A percentile compares a stretch with the other conserved stretches of the same genome.
phyloP scores from a whole-genome alignment of 2,797 vertebrate genomes.

The Lerista edwardsae region DNA sequence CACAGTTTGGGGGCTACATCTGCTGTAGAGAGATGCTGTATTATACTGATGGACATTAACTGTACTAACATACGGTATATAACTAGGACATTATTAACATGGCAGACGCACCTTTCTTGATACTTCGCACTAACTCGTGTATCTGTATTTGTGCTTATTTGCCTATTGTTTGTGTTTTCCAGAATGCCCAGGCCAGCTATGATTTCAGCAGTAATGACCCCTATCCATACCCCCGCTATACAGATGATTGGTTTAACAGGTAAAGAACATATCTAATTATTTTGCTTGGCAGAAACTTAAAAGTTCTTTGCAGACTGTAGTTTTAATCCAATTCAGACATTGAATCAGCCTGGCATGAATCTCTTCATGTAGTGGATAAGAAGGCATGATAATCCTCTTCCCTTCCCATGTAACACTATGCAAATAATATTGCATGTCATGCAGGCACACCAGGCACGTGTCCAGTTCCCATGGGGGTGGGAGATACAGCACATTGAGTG shows the following conservation, averaged over 20 bases:
- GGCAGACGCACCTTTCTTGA: neutral
- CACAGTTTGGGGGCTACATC: too few relatives aligned
- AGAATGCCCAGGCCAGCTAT: conserved; percentile 98
- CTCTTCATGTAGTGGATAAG: neutral
- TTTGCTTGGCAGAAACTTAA: conserved; percentile 1
- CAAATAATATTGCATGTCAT: too few relatives aligned
- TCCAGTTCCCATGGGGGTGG: too few relatives aligned
- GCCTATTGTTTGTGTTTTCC: conserved; percentile 74
- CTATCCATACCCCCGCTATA: conserved; percentile 96
- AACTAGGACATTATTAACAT: neutral
- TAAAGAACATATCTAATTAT: conserved; percentile 70
- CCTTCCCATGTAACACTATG: too few relatives aligned
- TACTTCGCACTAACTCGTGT: neutral
- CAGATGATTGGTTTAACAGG: conserved; percentile 99
- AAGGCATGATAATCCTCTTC: neutral
- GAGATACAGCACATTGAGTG: neutral
- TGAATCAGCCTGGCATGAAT: neutral
- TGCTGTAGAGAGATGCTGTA: neutral
- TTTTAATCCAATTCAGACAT: neutral
- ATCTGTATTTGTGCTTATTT: conserved; percentile 36
- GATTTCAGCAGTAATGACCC: conserved; percentile 99
- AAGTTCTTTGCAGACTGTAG: conserved; percentile 4
- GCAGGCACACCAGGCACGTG: too few relatives aligned
- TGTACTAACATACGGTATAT: too few relatives aligned
- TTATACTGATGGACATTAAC: neutral